phyloP scores from a whole-genome alignment of 1,140 invertebrate species.

The Colletes latitarsis region DNA sequence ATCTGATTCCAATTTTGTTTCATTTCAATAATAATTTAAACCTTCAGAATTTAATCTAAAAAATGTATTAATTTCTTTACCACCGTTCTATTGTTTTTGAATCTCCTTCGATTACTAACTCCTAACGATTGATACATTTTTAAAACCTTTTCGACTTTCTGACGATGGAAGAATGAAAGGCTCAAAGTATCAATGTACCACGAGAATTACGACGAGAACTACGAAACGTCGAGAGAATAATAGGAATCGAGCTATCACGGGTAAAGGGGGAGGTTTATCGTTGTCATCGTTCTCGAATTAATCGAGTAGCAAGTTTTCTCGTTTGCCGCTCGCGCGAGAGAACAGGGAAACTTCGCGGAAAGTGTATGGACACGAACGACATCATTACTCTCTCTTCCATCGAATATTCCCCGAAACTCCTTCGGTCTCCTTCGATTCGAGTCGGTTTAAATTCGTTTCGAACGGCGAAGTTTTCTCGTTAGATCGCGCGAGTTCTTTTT shows the following conservation, averaged over 20 bases:
- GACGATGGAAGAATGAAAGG: too few species aligned
- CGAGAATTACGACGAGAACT: not conserved
- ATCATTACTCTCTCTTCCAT: conserved; percentile 6
- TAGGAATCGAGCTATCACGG: not conserved
- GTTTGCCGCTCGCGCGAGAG: not conserved
- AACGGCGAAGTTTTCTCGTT: conserved; percentile 32
- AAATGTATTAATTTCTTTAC: too few species aligned
- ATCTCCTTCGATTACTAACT: too few species aligned
- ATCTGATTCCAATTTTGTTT: too few species aligned
- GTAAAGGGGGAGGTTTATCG: not conserved
- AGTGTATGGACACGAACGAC: conserved; percentile 1
- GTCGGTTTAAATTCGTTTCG: conserved; percentile 7
- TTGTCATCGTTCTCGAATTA: conserved; percentile 10
- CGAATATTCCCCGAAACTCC: conserved; percentile 17
- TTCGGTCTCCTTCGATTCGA: not conserved
- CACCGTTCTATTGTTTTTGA: too few species aligned
- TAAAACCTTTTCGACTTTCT: too few species aligned
- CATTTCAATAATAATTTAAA: too few species aligned
- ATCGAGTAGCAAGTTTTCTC: conserved; percentile 15
- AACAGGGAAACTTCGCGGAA: conserved; percentile 8
- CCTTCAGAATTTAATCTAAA: too few species aligned
- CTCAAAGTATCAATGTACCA: not conserved
- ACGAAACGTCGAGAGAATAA: not conserved
- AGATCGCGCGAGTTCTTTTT: conserved; percentile 7
- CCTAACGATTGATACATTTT: too few species aligned